A percentile compares a stretch with the other conserved stretches of the same genome.
phyloP scores from a whole-genome alignment of 2,888 invertebrate genomes.

The Gastrophysa polygoni region DNA sequence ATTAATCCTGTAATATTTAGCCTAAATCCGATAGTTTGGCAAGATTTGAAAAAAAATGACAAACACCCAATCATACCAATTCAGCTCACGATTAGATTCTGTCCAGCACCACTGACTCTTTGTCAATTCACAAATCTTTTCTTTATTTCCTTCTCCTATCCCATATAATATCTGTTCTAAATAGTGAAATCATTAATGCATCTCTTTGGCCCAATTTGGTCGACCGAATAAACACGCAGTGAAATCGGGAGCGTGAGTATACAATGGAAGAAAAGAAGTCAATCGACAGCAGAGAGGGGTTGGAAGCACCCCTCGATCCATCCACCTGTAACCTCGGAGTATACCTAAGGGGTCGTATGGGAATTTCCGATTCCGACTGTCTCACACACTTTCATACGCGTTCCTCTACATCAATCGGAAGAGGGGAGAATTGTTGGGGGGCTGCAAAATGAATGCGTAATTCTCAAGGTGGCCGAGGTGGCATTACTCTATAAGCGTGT shows the following conservation, averaged over 20 bases:
- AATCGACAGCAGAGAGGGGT: constrained; percentile 20
- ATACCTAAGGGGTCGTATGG: constrained; percentile 36
- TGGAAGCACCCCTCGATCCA: constrained; percentile 26
- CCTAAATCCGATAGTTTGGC: no score
- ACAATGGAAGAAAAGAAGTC: constrained; percentile 17
- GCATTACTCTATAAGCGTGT: neutral
- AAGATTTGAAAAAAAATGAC: no score
- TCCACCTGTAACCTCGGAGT: constrained; percentile 32
- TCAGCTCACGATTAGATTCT: no score
- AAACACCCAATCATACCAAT: no score
- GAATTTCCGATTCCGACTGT: constrained; percentile 46
- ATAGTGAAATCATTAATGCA: no score
- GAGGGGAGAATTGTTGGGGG: constrained; percentile 18
- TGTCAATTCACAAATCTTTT: no score
- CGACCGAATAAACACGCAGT: neutral
- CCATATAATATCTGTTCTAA: no score
- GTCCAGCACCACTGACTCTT: no score
- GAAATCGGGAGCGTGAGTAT: constrained; percentile 1
- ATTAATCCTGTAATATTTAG: no score
- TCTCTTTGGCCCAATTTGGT: neutral
- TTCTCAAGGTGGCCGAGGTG: constrained; percentile 7
- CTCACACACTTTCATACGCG: constrained; percentile 45
- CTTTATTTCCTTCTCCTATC: no score
- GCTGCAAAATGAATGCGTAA: constrained; percentile 14
- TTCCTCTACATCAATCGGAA: constrained; percentile 28